A percentile compares a stretch with the other conserved stretches of the same genome.
phyloP scores from a whole-genome alignment of 1,140 invertebrate species.

The Triops cancriformis region DNA sequence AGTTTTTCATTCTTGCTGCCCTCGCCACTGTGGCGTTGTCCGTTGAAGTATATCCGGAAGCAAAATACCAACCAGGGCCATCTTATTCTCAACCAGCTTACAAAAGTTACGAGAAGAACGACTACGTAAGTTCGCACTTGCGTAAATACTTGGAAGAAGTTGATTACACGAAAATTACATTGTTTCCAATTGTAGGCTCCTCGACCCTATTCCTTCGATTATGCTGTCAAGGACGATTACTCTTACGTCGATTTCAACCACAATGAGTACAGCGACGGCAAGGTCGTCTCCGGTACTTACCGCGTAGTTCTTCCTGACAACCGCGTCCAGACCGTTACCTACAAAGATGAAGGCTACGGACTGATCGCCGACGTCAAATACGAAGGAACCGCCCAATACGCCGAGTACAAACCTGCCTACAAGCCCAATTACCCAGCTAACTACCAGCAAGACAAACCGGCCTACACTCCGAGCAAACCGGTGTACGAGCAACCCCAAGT shows the following conservation, averaged over 20 bases:
- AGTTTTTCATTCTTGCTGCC: neutral
- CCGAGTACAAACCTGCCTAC: slow-evolving; percentile 32
- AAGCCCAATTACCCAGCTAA: neutral
- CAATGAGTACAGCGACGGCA: slow-evolving; percentile 52
- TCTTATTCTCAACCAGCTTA: neutral
- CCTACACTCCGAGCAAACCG: too few species aligned
- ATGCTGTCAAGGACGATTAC: slow-evolving; percentile 56
- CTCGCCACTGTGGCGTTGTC: neutral
- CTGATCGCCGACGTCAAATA: slow-evolving; percentile 69
- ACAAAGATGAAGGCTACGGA: slow-evolving; percentile 66
- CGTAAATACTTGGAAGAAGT: neutral
- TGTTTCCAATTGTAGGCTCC: neutral
- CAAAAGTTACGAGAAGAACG: neutral
- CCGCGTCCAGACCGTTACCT: slow-evolving; percentile 61
- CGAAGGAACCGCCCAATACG: slow-evolving; percentile 58
- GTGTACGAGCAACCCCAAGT: neutral
- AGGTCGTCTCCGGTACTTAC: slow-evolving; percentile 55
- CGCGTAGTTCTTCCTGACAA: slow-evolving; percentile 66
- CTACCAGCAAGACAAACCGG: too few species aligned
- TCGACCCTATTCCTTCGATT: slow-evolving; percentile 57
- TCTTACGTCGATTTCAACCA: slow-evolving; percentile 64
- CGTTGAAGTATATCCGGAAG: neutral
- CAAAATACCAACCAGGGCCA: neutral
- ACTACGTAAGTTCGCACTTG: neutral
- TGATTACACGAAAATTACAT: neutral